Evolutionary conservation across 2,113 vertebrate genomes (phyloP).

Genomic region (Triplophysa tibetana): DNA sequence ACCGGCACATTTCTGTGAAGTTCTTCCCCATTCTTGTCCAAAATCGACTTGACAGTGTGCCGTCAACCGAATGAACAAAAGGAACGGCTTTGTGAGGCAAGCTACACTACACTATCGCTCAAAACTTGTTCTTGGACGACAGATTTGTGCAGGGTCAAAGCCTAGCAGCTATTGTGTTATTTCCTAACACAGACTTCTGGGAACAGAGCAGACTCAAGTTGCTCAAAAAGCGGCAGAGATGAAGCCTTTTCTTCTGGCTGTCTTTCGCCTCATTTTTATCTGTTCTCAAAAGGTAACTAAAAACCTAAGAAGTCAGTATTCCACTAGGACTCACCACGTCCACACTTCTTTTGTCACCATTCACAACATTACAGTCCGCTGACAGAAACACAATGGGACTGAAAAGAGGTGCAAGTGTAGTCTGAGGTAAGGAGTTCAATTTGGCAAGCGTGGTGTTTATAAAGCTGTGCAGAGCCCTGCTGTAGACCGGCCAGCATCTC

Average conservation of each 20-base stretch:
- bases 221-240: slow-evolving; percentile 41
- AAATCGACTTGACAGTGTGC: background rate
- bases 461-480: slow-evolving; percentile 48
- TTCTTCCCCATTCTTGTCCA: background rate
- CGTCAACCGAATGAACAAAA: background rate
- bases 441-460: slow-evolving; percentile 38
- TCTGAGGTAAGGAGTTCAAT: slow-evolving; percentile 56
- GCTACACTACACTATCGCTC: background rate
- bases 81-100: background rate
- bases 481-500: slow-evolving; percentile 19
- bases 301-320: slow-evolving; percentile 39
- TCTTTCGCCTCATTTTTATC: slow-evolving; percentile 45
- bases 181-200: slow-evolving; percentile 53
- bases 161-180: slow-evolving; percentile 57
- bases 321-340: slow-evolving; percentile 53
- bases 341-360: slow-evolving; percentile 57
- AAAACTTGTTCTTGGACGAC: background rate
- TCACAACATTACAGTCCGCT: slow-evolving; percentile 59
- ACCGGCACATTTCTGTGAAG: background rate
- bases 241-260: slow-evolving; percentile 23
- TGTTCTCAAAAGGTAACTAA: slow-evolving; percentile 60
- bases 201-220: slow-evolving; percentile 58
- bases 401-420: slow-evolving; percentile 63
- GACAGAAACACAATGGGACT: slow-evolving; percentile 54
- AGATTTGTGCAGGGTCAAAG: slow-evolving; percentile 55